Base-by-base conservation (phyloP, 2,888 invertebrate genomes). In the Macrophya annulata region DNA sequence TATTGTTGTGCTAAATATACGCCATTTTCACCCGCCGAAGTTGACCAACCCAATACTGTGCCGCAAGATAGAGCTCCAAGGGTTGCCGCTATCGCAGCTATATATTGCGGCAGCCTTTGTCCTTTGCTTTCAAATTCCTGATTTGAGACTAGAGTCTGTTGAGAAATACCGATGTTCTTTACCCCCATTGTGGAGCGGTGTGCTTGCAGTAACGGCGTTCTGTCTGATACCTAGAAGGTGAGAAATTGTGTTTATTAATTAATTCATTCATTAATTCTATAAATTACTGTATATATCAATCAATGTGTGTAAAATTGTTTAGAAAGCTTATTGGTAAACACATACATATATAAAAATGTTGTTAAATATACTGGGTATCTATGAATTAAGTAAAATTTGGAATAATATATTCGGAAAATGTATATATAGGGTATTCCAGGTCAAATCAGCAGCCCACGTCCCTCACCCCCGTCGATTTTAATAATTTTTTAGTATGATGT, bases 11-110 rank as follows among this genome's bases (percentile, higher is more conserved):
- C 40, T 9, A 93, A 81, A 0, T 87, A 1, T 0, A 82, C n/a
- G 0, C 91, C 93, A 17, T 94, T 90, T 10, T 92, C 91, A n/a
- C 95, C 93, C 21, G 96, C 96, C 9, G 97, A 96, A 0, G 97
- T 96, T 1, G 97, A 96, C 97, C 97, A 98, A 62, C 96, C 97
- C 9, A 97, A 94, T 84, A 97, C 95, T 37, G 96, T 95, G 89
- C 98, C 98, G 81, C 96, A 95, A 0, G 97, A 97, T 85, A 97
- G 93, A 0, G 97, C 97, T 62, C 98, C 98, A 85, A 97, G 94
- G 59, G 97, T 97, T 15, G 97, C 96, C 89, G 96, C 94, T 77
- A 96, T 89, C 10, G 96, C 96, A n/a, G 96, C 96, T 31, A 96
- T 93, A 89, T 96, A 96, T 91, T 96, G 96, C 0, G 96, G 96